Evolutionary conservation across 2,113 vertebrate species (phyloP), one percentile per base, ranked within the genome.

Genomic region (Pao palembangensis): DNA sequence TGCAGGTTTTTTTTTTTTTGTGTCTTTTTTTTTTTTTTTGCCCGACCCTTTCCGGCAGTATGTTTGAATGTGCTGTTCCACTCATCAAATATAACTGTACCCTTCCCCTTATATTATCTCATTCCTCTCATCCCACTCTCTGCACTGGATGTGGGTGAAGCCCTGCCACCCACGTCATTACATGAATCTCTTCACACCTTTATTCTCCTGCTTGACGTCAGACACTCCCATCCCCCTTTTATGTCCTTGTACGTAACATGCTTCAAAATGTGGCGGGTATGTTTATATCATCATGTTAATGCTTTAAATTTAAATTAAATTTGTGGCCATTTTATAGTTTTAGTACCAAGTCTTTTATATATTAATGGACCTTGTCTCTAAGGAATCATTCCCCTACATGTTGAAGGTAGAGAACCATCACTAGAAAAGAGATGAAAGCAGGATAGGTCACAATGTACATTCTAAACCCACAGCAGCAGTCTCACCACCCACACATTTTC

Each of bases 391-490:
- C 34, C 10, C 51, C 23, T 74, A 53, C 49, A 48, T 63, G 67
- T 68, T 53, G 15, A 70, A 76, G 43, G 73, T 42, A 59, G 31
- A 79, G 73, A 71, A 67, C 20, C 52, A 58, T 80, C 64, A 79
- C 64, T 87, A 86, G 83, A 89, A 85, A 68, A 65, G 34, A 25
- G 85, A 88, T 90, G 81, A 88, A 87, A 88, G 84, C 81, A 59
- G 78, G 78, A 84, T 81, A 76, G 79, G 84, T 75, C 80, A 82
- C 68, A 79, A 74, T 82, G 75, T 86, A 86, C 64, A 67, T 81
- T 86, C 44, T 67, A 74, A 84, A 85, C 71, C 80, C 76, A 78
- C 82, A 83, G 82, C 80, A 74, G 78, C 80, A 88, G 71, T 73
- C 80, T 79, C 59, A 67, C 81, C 85, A 77, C 87, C 88, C 90